Percentiles rank a stretch among this genome's conserved stretches.
These are phyloP conservation scores for Lepidotrigona ventralis DNA, from an alignment of 1,140 invertebrate genomes.

Conservation along the genomic window DNA sequence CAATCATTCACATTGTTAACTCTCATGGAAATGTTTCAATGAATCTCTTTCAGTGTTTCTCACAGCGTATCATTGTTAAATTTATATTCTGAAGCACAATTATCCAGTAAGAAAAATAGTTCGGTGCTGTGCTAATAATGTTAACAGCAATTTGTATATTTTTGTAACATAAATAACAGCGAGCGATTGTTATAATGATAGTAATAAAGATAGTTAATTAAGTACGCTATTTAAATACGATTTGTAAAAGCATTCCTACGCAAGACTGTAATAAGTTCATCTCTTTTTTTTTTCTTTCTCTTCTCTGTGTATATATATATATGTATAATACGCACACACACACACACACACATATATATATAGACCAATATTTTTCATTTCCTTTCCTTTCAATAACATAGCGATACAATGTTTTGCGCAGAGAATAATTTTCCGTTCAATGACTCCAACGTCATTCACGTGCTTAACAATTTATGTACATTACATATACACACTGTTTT, in stretches of 20 bases:
- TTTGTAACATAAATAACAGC: conserved; percentile 63
- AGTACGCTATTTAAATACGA: conserved; percentile 71
- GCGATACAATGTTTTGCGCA: conserved; percentile 58
- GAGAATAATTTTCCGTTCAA: conserved; percentile 53
- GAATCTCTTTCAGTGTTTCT: background rate
- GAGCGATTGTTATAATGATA: conserved; percentile 50
- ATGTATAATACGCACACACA: conserved; percentile 9
- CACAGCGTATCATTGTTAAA: conserved; percentile 12
- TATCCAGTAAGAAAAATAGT: conserved; percentile 67
- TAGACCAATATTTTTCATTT: conserved; percentile 43
- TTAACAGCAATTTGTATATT: conserved; percentile 58
- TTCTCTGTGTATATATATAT: conserved; percentile 13
- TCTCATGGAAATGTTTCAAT: conserved; percentile 6
- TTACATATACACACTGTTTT: conserved; percentile 71
- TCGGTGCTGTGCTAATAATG: conserved; percentile 46
- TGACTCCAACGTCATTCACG: conserved; percentile 50
- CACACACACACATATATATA: conserved; percentile 5
- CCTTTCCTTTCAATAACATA: conserved; percentile 44
- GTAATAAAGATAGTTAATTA: conserved; percentile 65
- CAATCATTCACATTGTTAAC: background rate
- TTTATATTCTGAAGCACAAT: conserved; percentile 37
- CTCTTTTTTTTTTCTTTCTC: conserved; percentile 25
- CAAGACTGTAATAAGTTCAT: conserved; percentile 54
- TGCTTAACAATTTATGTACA: conserved; percentile 72
- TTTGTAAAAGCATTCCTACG: conserved; percentile 54